Base-by-base conservation (phyloP, 2,113 vertebrate species). In the Leuciscus idus region DNA sequence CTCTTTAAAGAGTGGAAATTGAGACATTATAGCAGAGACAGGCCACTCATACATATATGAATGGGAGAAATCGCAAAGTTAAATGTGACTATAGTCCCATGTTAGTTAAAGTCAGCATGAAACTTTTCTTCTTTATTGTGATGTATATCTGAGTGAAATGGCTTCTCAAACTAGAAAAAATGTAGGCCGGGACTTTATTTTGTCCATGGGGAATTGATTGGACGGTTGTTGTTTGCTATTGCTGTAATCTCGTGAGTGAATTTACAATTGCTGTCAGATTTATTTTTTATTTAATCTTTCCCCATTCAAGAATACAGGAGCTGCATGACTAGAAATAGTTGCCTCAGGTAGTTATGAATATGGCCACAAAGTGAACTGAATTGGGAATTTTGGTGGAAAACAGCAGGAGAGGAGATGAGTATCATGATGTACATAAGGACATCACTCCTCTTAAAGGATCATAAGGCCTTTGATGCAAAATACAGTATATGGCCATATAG, bases 401-500 rank as follows among this genome's bases (percentile, higher is more conserved):
- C 72, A 48, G 72, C 36, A 74, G 23, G 43, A 48, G 39, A 48
- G 72, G 2, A 19, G 48, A 52, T 15, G 57, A 17, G 30, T 33
- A 30, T 61, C 77, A 39, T 61, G 33, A 39, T 57, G 30, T 79
- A 79, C 59, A 57, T 13, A 11, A 79, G 21, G 1, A 79, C 30
- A 12, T 39, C 21, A 21, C 78, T 80, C 3, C 30, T 61, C 57
- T 39, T 59, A 1, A 30, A 78, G 10, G 76, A 33, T 57, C 72
- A 75, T 30, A 70, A 39, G 12, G 28, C 28, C 46, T 33, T 55
- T 52, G 4, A 77, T 30, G 15, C 26, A 21, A 80, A 61, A 80
- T 39, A 61, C 10, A 61, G 3, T 52, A 72, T 72, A 52, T 9
- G 85, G 19, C 82, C 61, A 48, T 62, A 81, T 73, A 21, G 89